Evolutionary conservation across 2,888 invertebrate species (phyloP).

Genomic region (Drosophila melanosoma): DNA sequence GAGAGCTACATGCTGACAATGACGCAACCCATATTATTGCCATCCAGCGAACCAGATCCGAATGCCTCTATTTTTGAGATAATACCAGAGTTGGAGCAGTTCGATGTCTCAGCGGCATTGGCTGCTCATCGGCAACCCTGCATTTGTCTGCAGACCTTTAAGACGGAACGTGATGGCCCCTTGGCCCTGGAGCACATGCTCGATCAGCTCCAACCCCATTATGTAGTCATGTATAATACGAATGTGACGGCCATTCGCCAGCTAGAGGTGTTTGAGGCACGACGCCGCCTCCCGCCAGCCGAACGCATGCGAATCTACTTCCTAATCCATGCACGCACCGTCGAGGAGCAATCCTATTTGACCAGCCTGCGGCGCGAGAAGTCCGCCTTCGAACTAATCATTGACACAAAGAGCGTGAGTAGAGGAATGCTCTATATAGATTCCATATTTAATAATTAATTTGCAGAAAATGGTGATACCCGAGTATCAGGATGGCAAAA

Average conservation of each 20-base stretch:
- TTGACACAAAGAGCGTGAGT: conserved; percentile 95
- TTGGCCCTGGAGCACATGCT: conserved; percentile 90
- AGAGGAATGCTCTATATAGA: not conserved
- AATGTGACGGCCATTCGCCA: conserved; percentile 95
- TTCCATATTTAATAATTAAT: not conserved
- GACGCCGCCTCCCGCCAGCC: conserved; percentile 85
- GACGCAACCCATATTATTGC: conserved; percentile 85
- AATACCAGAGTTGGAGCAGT: conserved; percentile 89
- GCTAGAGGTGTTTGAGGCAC: conserved; percentile 93
- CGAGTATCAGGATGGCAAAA: conserved; percentile 94
- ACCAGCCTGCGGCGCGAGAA: conserved; percentile 96
- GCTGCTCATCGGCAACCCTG: conserved; percentile 87
- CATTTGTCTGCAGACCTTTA: conserved; percentile 91
- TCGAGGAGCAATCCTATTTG: conserved; percentile 98
- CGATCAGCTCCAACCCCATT: conserved; percentile 89
- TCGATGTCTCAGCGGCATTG: conserved; percentile 88
- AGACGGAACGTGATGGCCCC: conserved; percentile 88
- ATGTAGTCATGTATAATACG: conserved; percentile 95
- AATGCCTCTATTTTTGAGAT: conserved; percentile 86
- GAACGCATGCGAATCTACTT: conserved; percentile 92
- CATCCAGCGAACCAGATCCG: conserved; percentile 33
- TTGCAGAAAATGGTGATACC: conserved; percentile 93
- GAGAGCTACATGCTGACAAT: conserved; percentile 90
- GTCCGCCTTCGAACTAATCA: conserved; percentile 96
- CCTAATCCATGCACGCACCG: conserved; percentile 95